phyloP scores from a whole-genome alignment of 2,797 vertebrate species.

The Chromobotia macracanthus region DNA sequence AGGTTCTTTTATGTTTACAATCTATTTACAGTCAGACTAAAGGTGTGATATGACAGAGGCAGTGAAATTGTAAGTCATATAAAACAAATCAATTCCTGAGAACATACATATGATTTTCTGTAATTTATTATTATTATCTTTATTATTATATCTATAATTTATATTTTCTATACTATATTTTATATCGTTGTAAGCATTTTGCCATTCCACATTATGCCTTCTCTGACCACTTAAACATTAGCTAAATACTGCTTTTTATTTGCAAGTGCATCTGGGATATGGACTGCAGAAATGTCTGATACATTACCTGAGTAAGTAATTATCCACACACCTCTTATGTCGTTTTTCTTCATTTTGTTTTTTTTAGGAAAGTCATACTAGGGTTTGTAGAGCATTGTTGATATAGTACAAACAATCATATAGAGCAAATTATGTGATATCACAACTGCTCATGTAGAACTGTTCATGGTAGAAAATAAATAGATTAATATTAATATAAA shows the following conservation, averaged over 20 bases:
- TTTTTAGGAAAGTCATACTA: too few relatives aligned
- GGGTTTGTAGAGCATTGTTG: too few relatives aligned
- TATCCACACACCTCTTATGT: too few relatives aligned
- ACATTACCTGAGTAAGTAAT: too few relatives aligned
- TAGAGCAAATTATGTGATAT: too few relatives aligned
- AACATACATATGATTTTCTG: neutral
- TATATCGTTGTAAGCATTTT: neutral
- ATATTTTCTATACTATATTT: slow-evolving; percentile 13
- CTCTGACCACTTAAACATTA: neutral
- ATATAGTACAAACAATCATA: too few relatives aligned
- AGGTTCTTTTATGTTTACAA: slow-evolving; percentile 47
- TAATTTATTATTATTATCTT: neutral
- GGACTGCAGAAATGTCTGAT: too few relatives aligned
- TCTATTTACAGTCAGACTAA: slow-evolving; percentile 58
- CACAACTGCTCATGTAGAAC: too few relatives aligned
- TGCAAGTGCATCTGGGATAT: too few relatives aligned
- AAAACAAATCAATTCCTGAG: neutral
- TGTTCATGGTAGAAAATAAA: too few relatives aligned
- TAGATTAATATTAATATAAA: too few relatives aligned
- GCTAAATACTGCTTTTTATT: neutral
- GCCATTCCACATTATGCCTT: neutral
- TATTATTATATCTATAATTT: neutral
- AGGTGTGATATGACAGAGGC: slow-evolving; percentile 13
- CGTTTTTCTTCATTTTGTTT: too few relatives aligned
- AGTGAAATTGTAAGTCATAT: slow-evolving; percentile 8